Evolutionary conservation across 2,888 invertebrate genomes (phyloP).

Genomic region (Malacosoma neustria): DNA sequence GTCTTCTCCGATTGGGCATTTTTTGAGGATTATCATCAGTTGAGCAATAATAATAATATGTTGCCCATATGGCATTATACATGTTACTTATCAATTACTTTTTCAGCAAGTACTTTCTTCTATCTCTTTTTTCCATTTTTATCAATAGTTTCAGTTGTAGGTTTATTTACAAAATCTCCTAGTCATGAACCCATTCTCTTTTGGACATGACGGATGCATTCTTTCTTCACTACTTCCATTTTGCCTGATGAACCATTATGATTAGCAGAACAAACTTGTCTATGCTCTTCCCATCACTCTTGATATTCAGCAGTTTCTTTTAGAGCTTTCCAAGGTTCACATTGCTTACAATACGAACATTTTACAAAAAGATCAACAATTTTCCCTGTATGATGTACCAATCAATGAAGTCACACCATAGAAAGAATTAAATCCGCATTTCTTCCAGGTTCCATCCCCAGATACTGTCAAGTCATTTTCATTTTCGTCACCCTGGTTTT

Average conservation of each 20-base stretch:
- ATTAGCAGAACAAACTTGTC: slow-evolving; percentile 1
- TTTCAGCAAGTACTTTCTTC: too few relatives aligned
- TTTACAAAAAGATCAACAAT: too few relatives aligned
- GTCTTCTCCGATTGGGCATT: too few relatives aligned
- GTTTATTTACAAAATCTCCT: slow-evolving; percentile 1
- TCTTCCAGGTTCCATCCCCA: slow-evolving; percentile 3
- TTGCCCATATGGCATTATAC: too few relatives aligned
- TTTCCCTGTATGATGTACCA: too few relatives aligned
- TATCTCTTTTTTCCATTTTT: too few relatives aligned
- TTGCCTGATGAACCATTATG: slow-evolving; percentile 2
- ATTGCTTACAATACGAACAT: slow-evolving; percentile 6
- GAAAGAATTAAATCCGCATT: slow-evolving; percentile 4
- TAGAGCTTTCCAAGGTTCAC: too few relatives aligned
- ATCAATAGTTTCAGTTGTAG: too few relatives aligned
- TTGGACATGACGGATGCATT: slow-evolving; percentile 7
- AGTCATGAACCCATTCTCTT: slow-evolving; percentile 4
- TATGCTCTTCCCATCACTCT: background rate
- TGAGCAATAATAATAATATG: too few relatives aligned
- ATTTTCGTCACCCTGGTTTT: slow-evolving; percentile 3
- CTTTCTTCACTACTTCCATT: slow-evolving; percentile 4
- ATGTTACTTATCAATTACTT: too few relatives aligned
- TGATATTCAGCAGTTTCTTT: slow-evolving; percentile 1
- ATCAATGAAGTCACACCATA: too few relatives aligned
- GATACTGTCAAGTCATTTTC: background rate
- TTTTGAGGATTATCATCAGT: too few relatives aligned